Conservation (phyloP, 2,888 invertebrate genomes). For the Megaustenia siamemsis region DNA sequence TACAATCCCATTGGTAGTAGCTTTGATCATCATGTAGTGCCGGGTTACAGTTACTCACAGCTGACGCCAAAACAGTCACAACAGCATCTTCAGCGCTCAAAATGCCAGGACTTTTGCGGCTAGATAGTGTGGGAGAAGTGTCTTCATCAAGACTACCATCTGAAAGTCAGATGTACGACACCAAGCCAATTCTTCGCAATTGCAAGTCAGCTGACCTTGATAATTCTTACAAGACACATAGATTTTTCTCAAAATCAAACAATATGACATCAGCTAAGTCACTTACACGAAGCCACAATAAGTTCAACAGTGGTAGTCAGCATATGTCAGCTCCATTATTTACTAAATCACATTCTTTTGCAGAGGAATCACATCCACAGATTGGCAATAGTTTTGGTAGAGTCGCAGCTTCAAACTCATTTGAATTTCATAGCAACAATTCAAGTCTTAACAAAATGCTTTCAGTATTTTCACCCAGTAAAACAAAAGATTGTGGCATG, state of each 20-base stretch:
- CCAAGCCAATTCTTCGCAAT: conserved; percentile 5
- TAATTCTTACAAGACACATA: neutral
- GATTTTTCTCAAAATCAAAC: neutral
- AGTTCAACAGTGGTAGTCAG: neutral
- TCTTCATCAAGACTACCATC: neutral
- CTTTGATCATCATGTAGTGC: conserved; percentile 1
- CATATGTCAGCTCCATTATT: neutral
- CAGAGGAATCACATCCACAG: too few species aligned
- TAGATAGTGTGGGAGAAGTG: conserved; percentile 41
- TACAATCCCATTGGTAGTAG: neutral
- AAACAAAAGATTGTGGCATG: neutral
- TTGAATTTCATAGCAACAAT: neutral
- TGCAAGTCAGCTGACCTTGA: neutral
- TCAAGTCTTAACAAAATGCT: neutral
- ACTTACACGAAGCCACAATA: neutral
- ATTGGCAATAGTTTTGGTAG: neutral
- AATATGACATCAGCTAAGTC: conserved; percentile 2
- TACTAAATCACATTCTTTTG: too few species aligned
- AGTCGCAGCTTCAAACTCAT: too few species aligned
- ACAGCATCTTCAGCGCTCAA: neutral
- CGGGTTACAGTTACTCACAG: neutral
- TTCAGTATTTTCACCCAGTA: neutral
- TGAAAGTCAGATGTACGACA: neutral
- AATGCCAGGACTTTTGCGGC: conserved; percentile 42
- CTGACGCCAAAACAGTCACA: neutral